These are phyloP conservation scores for Rhombomys opimus DNA, from an alignment of 2,113 vertebrate genomes.

Conservation along the genomic window DNA sequence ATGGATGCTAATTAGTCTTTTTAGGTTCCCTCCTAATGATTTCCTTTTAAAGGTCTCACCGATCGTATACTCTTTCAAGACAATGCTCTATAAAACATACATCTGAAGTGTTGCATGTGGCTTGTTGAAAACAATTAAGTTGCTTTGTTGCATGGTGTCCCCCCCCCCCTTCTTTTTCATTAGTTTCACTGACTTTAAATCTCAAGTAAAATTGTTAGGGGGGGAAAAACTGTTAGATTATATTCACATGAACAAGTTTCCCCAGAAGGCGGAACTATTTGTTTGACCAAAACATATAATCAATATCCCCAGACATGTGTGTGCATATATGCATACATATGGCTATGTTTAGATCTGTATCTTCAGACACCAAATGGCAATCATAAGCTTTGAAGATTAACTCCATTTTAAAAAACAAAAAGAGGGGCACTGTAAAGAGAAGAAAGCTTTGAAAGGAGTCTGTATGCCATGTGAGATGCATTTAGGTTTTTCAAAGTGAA, in stretches of 20 bases:
- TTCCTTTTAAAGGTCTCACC: slow-evolving; percentile 61
- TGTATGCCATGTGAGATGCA: slow-evolving; percentile 62
- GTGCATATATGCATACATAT: neutral
- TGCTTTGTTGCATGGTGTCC: slow-evolving; percentile 53
- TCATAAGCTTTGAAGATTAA: slow-evolving; percentile 80
- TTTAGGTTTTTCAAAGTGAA: slow-evolving; percentile 79
- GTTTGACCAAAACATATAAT: slow-evolving; percentile 79
- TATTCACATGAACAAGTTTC: slow-evolving; percentile 82
- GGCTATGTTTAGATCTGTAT: slow-evolving; percentile 40
- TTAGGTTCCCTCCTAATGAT: slow-evolving; percentile 71
- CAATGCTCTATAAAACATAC: slow-evolving; percentile 57
- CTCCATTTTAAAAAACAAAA: slow-evolving; percentile 70
- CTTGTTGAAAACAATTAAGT: slow-evolving; percentile 78
- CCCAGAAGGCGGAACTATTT: slow-evolving; percentile 77
- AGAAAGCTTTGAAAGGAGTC: slow-evolving; percentile 73
- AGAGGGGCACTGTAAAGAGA: slow-evolving; percentile 59
- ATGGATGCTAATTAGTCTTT: slow-evolving; percentile 63
- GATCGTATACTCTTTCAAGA: slow-evolving; percentile 60
- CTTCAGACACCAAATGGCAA: slow-evolving; percentile 72
- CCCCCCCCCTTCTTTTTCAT: slow-evolving; percentile 77
- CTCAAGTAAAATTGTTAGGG: slow-evolving; percentile 83
- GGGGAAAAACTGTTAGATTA: slow-evolving; percentile 84
- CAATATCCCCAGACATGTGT: neutral
- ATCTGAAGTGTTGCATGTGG: slow-evolving; percentile 73
- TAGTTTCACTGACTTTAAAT: slow-evolving; percentile 81